Evolutionary conservation across 2,888 invertebrate genomes (phyloP), one percentile per base, ranked within the genome.

Genomic region (Dinocampus coccinellae): DNA sequence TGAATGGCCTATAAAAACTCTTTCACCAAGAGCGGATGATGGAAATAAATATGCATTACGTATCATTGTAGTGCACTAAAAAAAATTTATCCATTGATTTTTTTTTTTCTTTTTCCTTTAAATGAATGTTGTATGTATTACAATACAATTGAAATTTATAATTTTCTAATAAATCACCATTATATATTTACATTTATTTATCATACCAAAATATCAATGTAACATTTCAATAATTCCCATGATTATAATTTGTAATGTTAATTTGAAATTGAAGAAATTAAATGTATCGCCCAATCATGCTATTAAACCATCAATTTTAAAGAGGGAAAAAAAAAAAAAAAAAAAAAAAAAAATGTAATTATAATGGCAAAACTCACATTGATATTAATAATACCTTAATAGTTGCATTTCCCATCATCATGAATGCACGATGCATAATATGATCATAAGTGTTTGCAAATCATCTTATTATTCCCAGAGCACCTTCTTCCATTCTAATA

Each of bases 381-480:
- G 3, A 47, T 16, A 47, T 3, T n/a, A 39, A 39, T n/a, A 3
- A 47, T 16, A 16, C 16, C 47, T 16, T 47, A 16, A 47, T 42
- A n/a, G n/a, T 3, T 7, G 47, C 16, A 16, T 47, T 47, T 42
- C 42, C 16, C 47, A 47, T 16, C 47, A 47, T 20, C 47, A 47
- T 39, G 11, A 26, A 58, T 9, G 20, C n/a, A 16, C n/a, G 16
- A 33, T 33, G 33, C 34, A 33, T 58, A 33, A 29, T n/a, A 29
- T 6, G n/a, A 16, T 58, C 33, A 26, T 29, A 33, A 58, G 58
- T 29, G 33, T 33, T 29, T 33, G 58, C 26, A 16, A 29, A 58
- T 58, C 58, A 58, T 33, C 33, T 33, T 33, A 58, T 58, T 34
- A 58, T 58, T 58, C 58, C 58, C 58, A 26, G 33, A 58, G 33